Conservation (phyloP, 92 coral and sea anemone species). For the Parazoanthus atlanticus region DNA sequence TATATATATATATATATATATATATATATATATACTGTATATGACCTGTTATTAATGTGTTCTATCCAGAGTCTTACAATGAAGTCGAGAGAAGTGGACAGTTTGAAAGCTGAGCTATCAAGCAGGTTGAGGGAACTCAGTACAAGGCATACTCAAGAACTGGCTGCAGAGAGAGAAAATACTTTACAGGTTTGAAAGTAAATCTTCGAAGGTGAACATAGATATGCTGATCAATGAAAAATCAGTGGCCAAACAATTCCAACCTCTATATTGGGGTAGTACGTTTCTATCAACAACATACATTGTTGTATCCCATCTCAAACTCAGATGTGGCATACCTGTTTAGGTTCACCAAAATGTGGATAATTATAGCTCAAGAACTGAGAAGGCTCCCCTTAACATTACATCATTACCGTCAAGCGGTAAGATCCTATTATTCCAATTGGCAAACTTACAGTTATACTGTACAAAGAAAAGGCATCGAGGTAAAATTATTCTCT, state of each 20-base stretch:
- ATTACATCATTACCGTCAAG: neutral
- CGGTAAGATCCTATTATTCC: neutral
- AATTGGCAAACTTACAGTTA: neutral
- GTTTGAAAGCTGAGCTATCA: conserved; percentile 77
- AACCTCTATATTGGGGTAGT: neutral
- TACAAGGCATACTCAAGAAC: conserved; percentile 87
- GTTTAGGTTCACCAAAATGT: neutral
- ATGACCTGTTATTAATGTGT: neutral
- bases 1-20: no score
- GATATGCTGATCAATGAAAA: neutral
- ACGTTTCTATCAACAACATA: no score
- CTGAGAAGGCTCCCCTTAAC: neutral
- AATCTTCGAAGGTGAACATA: neutral
- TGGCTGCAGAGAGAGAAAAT: conserved; percentile 88
- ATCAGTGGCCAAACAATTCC: neutral
- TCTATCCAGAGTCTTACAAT: conserved; percentile 66
- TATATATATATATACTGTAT: no score
- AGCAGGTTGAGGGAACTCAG: conserved; percentile 74
- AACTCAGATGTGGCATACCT: neutral
- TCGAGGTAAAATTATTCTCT: no score
- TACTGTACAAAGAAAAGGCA: no score
- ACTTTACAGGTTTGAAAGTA: conserved; percentile 74
- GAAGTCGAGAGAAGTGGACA: conserved; percentile 75
- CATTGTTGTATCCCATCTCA: no score
- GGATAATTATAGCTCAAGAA: neutral